These are phyloP conservation scores for Sterrhoptilus dennistouni DNA, from an alignment of 2,113 vertebrate genomes.

Conservation along the genomic window DNA sequence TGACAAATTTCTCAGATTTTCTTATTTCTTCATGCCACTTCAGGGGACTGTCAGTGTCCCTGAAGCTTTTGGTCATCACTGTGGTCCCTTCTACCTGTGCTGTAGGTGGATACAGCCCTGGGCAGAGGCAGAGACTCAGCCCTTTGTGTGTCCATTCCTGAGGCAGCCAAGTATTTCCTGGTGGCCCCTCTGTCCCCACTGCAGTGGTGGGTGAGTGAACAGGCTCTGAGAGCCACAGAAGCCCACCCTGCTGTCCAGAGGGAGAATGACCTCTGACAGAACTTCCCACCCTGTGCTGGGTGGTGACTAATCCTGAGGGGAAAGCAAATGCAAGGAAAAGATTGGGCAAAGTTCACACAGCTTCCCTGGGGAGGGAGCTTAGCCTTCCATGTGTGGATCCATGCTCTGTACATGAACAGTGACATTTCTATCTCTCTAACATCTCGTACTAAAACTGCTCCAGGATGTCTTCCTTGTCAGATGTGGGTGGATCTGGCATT, in stretches of 20 bases:
- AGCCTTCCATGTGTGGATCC: not conserved
- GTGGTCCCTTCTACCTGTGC: not conserved
- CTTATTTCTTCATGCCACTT: not conserved
- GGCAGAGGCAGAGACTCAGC: not conserved
- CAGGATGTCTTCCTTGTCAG: not conserved
- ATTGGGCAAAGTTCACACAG: not conserved
- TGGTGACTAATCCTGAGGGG: not conserved
- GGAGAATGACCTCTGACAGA: not conserved
- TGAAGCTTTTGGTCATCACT: not conserved
- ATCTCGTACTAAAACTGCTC: not conserved
- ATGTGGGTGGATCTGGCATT: not conserved
- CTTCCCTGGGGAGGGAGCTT: not conserved
- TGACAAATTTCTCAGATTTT: not conserved
- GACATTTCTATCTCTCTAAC: not conserved
- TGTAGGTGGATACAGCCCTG: not conserved
- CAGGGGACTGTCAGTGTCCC: not conserved
- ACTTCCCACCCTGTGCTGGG: not conserved
- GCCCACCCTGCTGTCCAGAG: not conserved
- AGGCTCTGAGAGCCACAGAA: not conserved
- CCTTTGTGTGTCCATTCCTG: too few relatives aligned
- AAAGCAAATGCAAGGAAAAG: not conserved
- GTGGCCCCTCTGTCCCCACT: fast-evolving
- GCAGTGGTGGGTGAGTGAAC: not conserved
- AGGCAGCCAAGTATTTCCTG: not conserved
- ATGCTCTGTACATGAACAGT: not conserved